These are phyloP conservation scores for Eurytoma adleriae DNA, from an alignment of 2,888 invertebrate genomes.

Conservation along the genomic window DNA sequence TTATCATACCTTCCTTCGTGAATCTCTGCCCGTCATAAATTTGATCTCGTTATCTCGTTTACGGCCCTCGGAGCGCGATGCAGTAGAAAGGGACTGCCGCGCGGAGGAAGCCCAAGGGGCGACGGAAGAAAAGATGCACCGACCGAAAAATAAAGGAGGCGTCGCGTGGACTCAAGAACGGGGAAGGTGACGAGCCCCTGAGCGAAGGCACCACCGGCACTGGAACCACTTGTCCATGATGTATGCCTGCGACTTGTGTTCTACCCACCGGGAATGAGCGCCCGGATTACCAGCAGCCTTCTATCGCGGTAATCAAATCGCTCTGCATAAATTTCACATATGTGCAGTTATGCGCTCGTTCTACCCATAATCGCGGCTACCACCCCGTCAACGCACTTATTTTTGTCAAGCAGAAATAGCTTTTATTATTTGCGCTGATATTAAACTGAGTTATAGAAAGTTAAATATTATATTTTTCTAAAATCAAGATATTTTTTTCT, in stretches of 20 bases:
- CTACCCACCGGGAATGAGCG: constrained; percentile 9
- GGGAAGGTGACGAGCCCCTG: constrained; percentile 19
- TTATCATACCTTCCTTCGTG: constrained; percentile 73
- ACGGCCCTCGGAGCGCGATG: constrained; percentile 28
- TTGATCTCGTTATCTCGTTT: constrained; percentile 76
- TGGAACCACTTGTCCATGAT: constrained; percentile 70
- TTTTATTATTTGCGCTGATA: constrained; percentile 28
- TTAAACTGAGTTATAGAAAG: constrained; percentile 22
- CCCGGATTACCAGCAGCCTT: constrained; percentile 72
- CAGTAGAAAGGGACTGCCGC: constrained; percentile 3
- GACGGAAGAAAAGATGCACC: background rate
- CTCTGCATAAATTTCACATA: constrained; percentile 71
- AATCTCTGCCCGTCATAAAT: constrained; percentile 74
- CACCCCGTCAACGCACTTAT: constrained; percentile 39
- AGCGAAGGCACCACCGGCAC: constrained; percentile 51
- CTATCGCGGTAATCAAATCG: constrained; percentile 76
- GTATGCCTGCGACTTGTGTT: constrained; percentile 71
- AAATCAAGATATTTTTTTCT: no score
- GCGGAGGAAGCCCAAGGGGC: background rate
- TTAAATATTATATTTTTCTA: background rate
- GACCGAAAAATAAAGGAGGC: constrained; percentile 15
- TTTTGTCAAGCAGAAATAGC: constrained; percentile 33
- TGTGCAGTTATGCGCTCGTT: constrained; percentile 69
- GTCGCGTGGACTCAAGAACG: background rate
- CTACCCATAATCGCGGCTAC: constrained; percentile 55